A percentile compares a stretch with the other conserved stretches of the same genome.
phyloP scores from a whole-genome alignment of 2,888 invertebrate species.

The Athripsodes cinereus region DNA sequence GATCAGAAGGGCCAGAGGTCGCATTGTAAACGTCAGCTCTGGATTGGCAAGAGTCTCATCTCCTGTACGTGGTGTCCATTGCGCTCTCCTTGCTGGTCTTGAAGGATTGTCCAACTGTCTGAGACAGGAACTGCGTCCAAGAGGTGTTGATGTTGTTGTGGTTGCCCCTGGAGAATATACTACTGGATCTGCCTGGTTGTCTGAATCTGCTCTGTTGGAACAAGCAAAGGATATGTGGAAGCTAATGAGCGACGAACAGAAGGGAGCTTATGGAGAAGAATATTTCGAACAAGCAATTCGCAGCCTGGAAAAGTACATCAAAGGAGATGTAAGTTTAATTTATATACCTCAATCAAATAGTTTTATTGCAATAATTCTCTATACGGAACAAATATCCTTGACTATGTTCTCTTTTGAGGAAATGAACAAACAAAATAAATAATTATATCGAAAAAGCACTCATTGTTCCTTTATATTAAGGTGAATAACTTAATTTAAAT shows the following conservation, averaged over 20 bases:
- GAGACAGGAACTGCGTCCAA: constrained; percentile 69
- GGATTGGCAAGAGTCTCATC: constrained; percentile 74
- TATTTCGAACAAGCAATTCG: constrained; percentile 77
- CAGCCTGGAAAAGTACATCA: constrained; percentile 72
- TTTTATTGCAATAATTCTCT: too few species aligned
- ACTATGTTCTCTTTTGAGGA: too few species aligned
- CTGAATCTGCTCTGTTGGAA: constrained; percentile 59
- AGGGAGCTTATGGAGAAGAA: constrained; percentile 72
- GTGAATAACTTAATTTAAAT: too few species aligned
- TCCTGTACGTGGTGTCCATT: constrained; percentile 76
- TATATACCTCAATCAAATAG: too few species aligned
- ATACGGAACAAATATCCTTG: too few species aligned
- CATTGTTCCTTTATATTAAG: too few species aligned
- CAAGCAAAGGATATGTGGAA: constrained; percentile 82
- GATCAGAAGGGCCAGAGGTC: constrained; percentile 69
- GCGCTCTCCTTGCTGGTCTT: constrained; percentile 69
- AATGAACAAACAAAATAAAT: too few species aligned
- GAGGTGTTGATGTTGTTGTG: constrained; percentile 77
- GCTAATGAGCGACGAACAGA: constrained; percentile 68
- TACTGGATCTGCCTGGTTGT: constrained; percentile 73
- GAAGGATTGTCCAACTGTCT: constrained; percentile 76
- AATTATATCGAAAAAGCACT: too few species aligned
- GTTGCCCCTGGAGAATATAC: constrained; percentile 82
- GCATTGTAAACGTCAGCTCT: constrained; percentile 74
- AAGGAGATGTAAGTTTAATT: constrained; percentile 33